Conservation (phyloP, 2,797 vertebrate species). For the Pampus argenteus region DNA sequence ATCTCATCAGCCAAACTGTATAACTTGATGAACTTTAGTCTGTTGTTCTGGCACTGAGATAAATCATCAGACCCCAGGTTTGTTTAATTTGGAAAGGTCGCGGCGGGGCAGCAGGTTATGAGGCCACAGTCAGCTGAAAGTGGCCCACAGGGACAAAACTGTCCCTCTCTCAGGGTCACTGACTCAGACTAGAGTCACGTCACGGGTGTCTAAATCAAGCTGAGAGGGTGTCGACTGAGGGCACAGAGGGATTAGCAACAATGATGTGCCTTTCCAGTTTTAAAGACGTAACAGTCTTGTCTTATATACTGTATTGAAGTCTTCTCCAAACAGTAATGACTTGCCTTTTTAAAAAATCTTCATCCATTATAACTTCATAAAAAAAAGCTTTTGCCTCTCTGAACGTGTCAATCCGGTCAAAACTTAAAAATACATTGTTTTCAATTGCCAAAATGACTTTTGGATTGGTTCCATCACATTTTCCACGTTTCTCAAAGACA, state of each 20-base stretch:
- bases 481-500: slow-evolving; percentile 26
- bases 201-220: slow-evolving; percentile 31
- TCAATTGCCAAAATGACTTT: slow-evolving; percentile 14
- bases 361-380: background rate
- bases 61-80: slow-evolving; percentile 45
- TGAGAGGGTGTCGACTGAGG: slow-evolving; percentile 8
- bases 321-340: background rate
- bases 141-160: slow-evolving; percentile 52
- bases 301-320: background rate
- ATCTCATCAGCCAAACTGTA: slow-evolving; percentile 8
- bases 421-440: slow-evolving; percentile 10
- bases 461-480: slow-evolving; percentile 29
- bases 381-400: background rate
- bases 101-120: slow-evolving; percentile 61
- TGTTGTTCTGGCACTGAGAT: slow-evolving; percentile 40
- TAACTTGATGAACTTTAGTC: background rate
- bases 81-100: slow-evolving; percentile 66
- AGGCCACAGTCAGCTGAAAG: slow-evolving; percentile 57
- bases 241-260: background rate
- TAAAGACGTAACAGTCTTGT: background rate
- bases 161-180: slow-evolving; percentile 40
- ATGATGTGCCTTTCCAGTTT: slow-evolving; percentile 19
- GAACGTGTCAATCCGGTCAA: slow-evolving; percentile 10
- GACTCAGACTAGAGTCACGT: slow-evolving; percentile 30
- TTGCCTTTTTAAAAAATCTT: background rate